A percentile compares a stretch with the other conserved stretches of the same genome.
phyloP scores from a whole-genome alignment of 2,888 invertebrate genomes.

The Polietes domitor region DNA sequence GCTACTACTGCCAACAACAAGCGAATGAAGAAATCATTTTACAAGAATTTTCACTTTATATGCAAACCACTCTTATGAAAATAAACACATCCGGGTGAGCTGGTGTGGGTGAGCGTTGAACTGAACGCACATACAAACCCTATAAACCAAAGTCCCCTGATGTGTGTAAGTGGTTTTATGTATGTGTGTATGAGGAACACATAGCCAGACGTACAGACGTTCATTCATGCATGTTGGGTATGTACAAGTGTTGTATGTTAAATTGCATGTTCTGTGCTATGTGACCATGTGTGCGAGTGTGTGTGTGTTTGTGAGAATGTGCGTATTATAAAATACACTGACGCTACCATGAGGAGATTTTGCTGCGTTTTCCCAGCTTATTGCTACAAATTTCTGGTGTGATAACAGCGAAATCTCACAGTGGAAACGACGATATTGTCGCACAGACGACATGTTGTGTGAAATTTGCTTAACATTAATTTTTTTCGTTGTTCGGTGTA shows the following conservation, averaged over 20 bases:
- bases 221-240: neutral
- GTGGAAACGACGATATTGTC: constrained; percentile 31
- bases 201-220: neutral
- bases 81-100: constrained; percentile 38
- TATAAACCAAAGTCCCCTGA: constrained; percentile 30
- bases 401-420: constrained; percentile 13
- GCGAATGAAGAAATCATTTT: constrained; percentile 52
- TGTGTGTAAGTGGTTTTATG: neutral
- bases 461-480: constrained; percentile 53
- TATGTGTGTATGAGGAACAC: neutral
- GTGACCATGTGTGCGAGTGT: neutral
- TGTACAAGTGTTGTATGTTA: neutral
- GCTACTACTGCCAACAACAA: constrained; percentile 22
- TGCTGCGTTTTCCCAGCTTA: neutral
- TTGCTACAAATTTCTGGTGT: neutral
- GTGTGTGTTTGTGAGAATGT: neutral
- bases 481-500: constrained; percentile 30
- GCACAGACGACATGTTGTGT: constrained; percentile 54
- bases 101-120: neutral
- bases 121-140: neutral
- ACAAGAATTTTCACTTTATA: constrained; percentile 69
- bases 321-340: neutral
- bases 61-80: constrained; percentile 59
- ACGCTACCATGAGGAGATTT: no score
- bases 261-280: constrained; percentile 23